phyloP scores from a whole-genome alignment of 1,140 invertebrate genomes.

The Megalopta genalis region DNA sequence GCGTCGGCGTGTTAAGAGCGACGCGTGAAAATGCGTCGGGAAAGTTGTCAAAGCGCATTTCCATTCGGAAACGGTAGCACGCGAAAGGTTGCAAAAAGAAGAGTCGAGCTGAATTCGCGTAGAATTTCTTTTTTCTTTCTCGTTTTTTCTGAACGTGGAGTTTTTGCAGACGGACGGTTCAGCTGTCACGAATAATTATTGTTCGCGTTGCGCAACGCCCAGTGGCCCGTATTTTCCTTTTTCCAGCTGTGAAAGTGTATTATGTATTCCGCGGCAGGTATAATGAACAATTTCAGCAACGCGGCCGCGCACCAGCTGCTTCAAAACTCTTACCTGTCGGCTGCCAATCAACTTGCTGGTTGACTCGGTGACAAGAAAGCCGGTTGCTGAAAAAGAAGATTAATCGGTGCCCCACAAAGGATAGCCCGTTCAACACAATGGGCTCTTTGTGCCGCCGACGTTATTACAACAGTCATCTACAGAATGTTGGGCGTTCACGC shows the following conservation, averaged over 20 bases:
- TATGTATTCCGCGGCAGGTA: neutral
- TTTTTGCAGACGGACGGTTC: neutral
- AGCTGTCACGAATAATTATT: neutral
- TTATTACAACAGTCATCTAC: slow-evolving; percentile 19
- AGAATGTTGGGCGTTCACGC: slow-evolving; percentile 15
- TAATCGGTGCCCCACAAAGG: slow-evolving; percentile 23
- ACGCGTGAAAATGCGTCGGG: too few relatives aligned
- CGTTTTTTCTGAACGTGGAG: too few relatives aligned
- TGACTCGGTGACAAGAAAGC: slow-evolving; percentile 14
- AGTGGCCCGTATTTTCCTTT: neutral
- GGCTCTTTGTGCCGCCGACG: slow-evolving; percentile 17
- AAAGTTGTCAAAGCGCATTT: too few relatives aligned
- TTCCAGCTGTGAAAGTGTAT: neutral
- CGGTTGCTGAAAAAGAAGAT: slow-evolving; percentile 23
- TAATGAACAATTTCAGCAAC: slow-evolving; percentile 13
- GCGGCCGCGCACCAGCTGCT: neutral
- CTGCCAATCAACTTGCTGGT: slow-evolving; percentile 14
- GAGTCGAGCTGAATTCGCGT: too few relatives aligned
- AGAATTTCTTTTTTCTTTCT: neutral
- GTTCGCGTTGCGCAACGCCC: neutral
- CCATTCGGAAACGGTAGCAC: too few relatives aligned
- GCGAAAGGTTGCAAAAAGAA: too few relatives aligned
- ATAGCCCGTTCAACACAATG: slow-evolving; percentile 8
- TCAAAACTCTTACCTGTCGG: slow-evolving; percentile 7
- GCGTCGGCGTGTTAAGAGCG: too few relatives aligned